Evolutionary conservation across 2,113 vertebrate species (phyloP).

Genomic region (Rhagologus leucostigma): DNA sequence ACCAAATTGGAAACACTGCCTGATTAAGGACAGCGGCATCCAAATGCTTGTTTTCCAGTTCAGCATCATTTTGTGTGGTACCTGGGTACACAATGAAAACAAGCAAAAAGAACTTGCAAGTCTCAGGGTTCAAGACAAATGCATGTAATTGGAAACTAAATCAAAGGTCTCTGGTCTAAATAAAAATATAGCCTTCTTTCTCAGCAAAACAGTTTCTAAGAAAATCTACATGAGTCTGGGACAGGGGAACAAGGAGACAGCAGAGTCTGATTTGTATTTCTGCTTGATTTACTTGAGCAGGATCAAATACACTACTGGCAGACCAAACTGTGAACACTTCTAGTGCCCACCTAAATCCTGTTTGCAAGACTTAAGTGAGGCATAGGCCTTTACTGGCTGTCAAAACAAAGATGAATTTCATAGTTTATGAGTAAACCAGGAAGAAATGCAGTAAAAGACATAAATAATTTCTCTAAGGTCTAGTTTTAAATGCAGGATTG

Average conservation of each 20-base stretch:
- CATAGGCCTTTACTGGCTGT: slow-evolving; percentile 8
- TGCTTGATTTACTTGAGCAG: not conserved
- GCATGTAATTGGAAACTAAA: not conserved
- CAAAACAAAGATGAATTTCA: not conserved
- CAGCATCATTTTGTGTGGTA: not conserved
- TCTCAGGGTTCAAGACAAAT: not conserved
- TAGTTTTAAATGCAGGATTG: not conserved
- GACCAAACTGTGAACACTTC: not conserved
- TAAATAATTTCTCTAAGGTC: not conserved
- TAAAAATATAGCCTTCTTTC: not conserved
- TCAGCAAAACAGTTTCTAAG: not conserved
- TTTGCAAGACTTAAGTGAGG: slow-evolving; percentile 14
- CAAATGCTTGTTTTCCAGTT: not conserved
- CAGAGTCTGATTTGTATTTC: not conserved
- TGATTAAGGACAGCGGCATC: not conserved
- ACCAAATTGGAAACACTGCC: not conserved
- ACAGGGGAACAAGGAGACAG: not conserved
- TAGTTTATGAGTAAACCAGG: not conserved
- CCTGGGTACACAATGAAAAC: not conserved
- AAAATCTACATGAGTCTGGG: not conserved
- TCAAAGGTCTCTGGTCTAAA: not conserved
- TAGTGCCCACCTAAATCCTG: not conserved
- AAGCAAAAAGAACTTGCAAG: not conserved
- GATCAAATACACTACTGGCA: not conserved
- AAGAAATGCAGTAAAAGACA: not conserved